Conservation (phyloP, 2,797 vertebrate species). For the Echeneis naucrates region DNA sequence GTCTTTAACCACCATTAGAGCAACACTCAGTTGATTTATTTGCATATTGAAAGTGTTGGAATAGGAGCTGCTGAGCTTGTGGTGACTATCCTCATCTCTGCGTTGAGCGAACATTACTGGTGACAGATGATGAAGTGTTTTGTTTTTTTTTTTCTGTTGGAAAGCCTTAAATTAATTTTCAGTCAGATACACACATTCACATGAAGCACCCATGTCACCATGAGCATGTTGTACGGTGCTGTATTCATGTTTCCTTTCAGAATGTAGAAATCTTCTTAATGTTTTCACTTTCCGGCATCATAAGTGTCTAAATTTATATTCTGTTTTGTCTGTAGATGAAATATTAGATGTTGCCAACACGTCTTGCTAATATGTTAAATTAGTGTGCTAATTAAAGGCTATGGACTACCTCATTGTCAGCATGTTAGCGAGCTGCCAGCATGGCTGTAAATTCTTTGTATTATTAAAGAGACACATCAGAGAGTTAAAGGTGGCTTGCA, state of each 20-base stretch:
- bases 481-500: neutral
- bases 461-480: neutral
- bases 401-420: too few relatives aligned
- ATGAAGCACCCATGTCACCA: neutral
- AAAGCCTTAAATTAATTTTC: neutral
- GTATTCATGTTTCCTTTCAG: too few relatives aligned
- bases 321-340: too few relatives aligned
- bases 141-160: neutral
- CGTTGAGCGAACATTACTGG: constrained; percentile 12
- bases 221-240: too few relatives aligned
- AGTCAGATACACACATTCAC: neutral
- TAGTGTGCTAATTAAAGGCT: neutral
- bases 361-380: too few relatives aligned
- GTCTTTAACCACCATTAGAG: constrained; percentile 8
- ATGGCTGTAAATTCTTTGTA: too few relatives aligned
- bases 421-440: neutral
- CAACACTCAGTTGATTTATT: constrained; percentile 7
- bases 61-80: constrained; percentile 10
- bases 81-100: neutral
- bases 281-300: too few relatives aligned
- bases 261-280: too few relatives aligned
- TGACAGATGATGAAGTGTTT: neutral
- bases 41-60: constrained; percentile 12
- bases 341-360: too few relatives aligned
- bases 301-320: too few relatives aligned